A percentile compares a stretch with the other conserved stretches of the same genome.
Evolutionary conservation across 2,888 invertebrate genomes (phyloP).

Genomic region (Sphecodes monilicornis): DNA sequence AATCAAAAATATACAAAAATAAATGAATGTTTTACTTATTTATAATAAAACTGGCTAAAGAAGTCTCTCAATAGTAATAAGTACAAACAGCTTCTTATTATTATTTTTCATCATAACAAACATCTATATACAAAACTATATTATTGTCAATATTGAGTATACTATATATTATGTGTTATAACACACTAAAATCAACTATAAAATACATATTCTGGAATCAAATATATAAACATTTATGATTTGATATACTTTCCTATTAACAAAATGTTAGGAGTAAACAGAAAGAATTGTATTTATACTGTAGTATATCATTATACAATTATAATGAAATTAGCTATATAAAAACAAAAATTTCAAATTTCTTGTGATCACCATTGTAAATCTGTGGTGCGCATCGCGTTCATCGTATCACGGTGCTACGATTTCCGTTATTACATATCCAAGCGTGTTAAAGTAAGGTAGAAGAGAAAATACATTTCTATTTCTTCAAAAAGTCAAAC

Average conservation of each 20-base stretch:
- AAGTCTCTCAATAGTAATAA: not conserved
- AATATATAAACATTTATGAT: not conserved
- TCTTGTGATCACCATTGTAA: slow-evolving; percentile 15
- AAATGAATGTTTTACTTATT: not conserved
- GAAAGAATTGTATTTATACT: not conserved
- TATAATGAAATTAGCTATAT: not conserved
- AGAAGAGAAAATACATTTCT: slow-evolving; percentile 43
- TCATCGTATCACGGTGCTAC: slow-evolving; percentile 63
- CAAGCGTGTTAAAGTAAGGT: slow-evolving; percentile 49
- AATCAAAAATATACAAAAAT: not conserved
- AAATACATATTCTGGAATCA: not conserved
- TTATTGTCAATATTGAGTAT: not conserved
- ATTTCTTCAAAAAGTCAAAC: slow-evolving; percentile 18
- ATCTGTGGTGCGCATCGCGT: slow-evolving; percentile 51
- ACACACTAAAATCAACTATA: not conserved
- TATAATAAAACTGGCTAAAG: not conserved
- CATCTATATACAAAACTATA: not conserved
- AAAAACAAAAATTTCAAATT: not conserved
- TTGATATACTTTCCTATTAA: not conserved
- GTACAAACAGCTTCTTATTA: not conserved
- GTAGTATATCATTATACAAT: not conserved
- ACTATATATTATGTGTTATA: not conserved
- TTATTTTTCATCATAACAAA: not conserved
- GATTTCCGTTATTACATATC: slow-evolving; percentile 46
- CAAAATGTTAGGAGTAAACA: not conserved